phyloP scores from a whole-genome alignment of 1,140 invertebrate genomes.

The Arion vulgaris region DNA sequence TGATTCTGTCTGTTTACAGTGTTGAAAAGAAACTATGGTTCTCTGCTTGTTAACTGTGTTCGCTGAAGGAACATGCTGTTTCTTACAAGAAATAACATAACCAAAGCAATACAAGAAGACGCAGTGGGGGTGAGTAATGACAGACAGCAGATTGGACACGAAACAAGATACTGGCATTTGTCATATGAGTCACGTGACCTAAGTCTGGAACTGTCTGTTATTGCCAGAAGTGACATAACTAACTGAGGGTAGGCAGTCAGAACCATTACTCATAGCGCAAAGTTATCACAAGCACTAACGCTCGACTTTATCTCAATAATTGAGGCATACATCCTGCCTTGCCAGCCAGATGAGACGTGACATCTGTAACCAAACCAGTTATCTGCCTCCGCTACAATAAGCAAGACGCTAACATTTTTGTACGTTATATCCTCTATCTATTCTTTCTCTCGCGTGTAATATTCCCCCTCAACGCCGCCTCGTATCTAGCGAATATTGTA shows the following conservation, averaged over 20 bases:
- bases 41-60: too few species aligned
- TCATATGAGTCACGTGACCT: neutral
- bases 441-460: neutral
- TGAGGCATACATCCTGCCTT: slow-evolving; percentile 8
- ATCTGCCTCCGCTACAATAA: neutral
- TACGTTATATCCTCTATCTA: neutral
- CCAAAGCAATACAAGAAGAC: too few species aligned
- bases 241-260: neutral
- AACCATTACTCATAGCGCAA: neutral
- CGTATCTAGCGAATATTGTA: neutral
- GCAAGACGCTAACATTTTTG: neutral
- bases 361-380: slow-evolving; percentile 4
- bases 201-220: neutral
- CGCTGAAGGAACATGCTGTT: too few species aligned
- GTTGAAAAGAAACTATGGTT: too few species aligned
- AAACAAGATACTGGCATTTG: neutral
- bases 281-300: neutral
- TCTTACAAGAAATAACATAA: too few species aligned
- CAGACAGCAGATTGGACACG: too few species aligned
- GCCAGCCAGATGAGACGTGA: neutral
- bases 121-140: too few species aligned
- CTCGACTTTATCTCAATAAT: neutral
- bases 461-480: neutral
- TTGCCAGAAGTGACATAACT: neutral
- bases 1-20: too few species aligned